Conservation (phyloP, 2,888 invertebrate genomes). For the Fragum fragum region DNA sequence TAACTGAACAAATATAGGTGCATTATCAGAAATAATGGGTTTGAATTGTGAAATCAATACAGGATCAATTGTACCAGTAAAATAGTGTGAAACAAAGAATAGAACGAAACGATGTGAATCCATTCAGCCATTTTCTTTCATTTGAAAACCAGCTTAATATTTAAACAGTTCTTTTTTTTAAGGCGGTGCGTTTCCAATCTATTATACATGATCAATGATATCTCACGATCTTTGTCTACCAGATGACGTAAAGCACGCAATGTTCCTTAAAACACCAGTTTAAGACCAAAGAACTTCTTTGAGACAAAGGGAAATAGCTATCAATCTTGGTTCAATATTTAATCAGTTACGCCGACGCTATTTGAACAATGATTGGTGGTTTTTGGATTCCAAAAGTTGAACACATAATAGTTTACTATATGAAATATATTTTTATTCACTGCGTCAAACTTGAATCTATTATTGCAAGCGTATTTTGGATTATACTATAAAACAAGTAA, state of each 20-base stretch:
- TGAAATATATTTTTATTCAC: too few relatives aligned
- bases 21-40: conserved; percentile 1
- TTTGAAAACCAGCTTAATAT: neutral
- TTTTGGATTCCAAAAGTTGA: too few relatives aligned
- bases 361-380: neutral
- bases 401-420: too few relatives aligned
- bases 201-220: neutral
- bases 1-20: conserved; percentile 6
- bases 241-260: conserved; percentile 7
- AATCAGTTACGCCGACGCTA: neutral
- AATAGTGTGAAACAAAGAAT: neutral
- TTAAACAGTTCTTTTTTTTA: neutral
- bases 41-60: neutral
- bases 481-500: too few relatives aligned
- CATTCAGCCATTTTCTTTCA: neutral
- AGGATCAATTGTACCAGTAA: too few relatives aligned
- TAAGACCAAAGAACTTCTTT: neutral
- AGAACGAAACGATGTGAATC: too few relatives aligned
- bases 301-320: neutral
- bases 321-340: neutral
- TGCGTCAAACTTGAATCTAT: too few relatives aligned
- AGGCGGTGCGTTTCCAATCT: neutral
- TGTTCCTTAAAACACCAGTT: neutral
- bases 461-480: too few relatives aligned
- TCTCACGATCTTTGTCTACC: neutral